A percentile compares a stretch with the other conserved stretches of the same genome.
These are phyloP conservation scores for Philopedon plagiatum DNA, from an alignment of 2,888 invertebrate genomes.

Conservation along the genomic window DNA sequence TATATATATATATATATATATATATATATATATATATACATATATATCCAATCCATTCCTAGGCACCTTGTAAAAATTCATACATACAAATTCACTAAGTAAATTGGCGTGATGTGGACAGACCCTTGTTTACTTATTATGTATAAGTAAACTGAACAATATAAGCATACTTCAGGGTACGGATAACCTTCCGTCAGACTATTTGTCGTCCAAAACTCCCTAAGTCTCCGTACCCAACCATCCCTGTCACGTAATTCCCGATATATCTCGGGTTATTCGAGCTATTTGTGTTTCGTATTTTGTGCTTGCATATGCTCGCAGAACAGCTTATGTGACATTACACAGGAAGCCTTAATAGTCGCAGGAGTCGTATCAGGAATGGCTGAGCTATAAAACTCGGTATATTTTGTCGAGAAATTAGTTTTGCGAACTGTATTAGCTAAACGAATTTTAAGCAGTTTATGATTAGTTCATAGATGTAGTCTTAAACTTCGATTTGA, in stretches of 20 bases:
- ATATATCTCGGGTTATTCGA: slow-evolving; percentile 2
- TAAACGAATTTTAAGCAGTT: neutral
- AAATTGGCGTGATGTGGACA: too few species aligned
- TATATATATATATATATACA: neutral
- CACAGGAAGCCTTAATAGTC: neutral
- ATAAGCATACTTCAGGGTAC: too few species aligned
- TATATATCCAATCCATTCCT: neutral
- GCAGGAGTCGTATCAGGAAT: neutral
- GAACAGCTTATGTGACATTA: neutral
- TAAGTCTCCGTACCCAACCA: neutral
- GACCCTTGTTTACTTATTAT: too few species aligned
- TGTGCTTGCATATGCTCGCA: slow-evolving; percentile 5
- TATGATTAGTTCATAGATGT: too few species aligned
- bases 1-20: neutral
- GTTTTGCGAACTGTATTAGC: neutral
- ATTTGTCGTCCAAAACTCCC: neutral
- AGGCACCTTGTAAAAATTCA: too few species aligned
- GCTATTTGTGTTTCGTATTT: slow-evolving; percentile 5
- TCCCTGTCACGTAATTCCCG: slow-evolving; percentile 8
- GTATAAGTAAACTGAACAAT: too few species aligned
- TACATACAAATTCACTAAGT: too few species aligned
- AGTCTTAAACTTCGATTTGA: too few species aligned
- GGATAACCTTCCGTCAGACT: neutral
- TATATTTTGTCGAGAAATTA: neutral
- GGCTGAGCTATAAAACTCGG: neutral